Evolutionary conservation across 2,888 invertebrate genomes (phyloP).

Genomic region (Apamea anceps): DNA sequence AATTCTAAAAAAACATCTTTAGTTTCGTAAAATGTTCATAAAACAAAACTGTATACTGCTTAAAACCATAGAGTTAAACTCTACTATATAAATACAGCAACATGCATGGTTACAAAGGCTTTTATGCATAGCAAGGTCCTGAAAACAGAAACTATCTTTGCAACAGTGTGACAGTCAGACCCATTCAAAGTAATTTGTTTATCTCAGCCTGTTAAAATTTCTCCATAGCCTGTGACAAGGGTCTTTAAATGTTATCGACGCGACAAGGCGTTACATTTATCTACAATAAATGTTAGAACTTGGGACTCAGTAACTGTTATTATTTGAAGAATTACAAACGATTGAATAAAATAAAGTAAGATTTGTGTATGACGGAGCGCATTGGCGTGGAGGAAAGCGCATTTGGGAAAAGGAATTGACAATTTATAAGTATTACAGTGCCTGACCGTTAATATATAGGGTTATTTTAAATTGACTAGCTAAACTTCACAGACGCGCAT

Average conservation of each 20-base stretch:
- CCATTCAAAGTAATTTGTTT: conserved; percentile 66
- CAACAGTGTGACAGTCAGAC: conserved; percentile 52
- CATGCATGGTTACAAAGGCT: neutral
- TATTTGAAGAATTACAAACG: conserved; percentile 22
- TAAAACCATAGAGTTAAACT: neutral
- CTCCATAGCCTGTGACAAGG: conserved; percentile 65
- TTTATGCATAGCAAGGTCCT: neutral
- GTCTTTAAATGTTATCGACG: conserved; percentile 70
- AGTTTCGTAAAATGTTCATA: neutral
- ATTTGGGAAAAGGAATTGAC: neutral
- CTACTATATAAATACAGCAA: neutral
- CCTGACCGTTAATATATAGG: neutral
- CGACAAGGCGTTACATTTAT: conserved; percentile 56
- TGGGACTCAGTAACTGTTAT: conserved; percentile 22
- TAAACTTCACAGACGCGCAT: too few relatives aligned
- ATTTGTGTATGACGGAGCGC: neutral
- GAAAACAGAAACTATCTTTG: neutral
- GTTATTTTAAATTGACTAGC: too few relatives aligned
- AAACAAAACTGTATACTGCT: neutral
- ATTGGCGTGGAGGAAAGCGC: neutral
- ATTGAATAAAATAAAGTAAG: neutral
- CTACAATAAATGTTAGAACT: conserved; percentile 43
- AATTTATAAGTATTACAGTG: neutral
- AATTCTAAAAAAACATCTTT: neutral
- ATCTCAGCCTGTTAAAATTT: conserved; percentile 69